phyloP scores from a whole-genome alignment of 2,888 invertebrate genomes.

The Caenorhabditis parvicauda region DNA sequence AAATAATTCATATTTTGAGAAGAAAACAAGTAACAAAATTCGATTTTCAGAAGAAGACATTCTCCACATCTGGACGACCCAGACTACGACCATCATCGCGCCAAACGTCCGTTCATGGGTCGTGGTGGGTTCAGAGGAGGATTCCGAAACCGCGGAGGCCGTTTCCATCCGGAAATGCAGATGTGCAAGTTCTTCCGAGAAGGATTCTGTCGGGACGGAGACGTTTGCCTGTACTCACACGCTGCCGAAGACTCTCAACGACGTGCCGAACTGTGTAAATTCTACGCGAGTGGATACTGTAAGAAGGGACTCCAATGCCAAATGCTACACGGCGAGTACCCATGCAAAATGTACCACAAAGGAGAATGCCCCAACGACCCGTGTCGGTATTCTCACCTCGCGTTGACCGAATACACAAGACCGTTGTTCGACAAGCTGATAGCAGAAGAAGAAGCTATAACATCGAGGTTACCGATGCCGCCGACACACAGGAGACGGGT shows the following conservation, averaged over 20 bases:
- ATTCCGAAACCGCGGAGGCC: conserved; percentile 11
- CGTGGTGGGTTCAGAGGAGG: conserved; percentile 22
- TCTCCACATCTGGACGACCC: conserved; percentile 24
- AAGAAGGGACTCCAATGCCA: conserved; percentile 52
- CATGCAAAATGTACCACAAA: conserved; percentile 58
- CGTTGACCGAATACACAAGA: conserved; percentile 56
- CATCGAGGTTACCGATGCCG: too few species aligned
- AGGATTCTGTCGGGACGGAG: conserved; percentile 62
- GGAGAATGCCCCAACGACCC: conserved; percentile 54
- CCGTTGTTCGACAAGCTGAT: conserved; percentile 51
- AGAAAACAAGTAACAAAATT: too few species aligned
- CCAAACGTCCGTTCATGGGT: conserved; percentile 16
- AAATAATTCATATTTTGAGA: too few species aligned
- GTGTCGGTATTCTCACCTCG: conserved; percentile 58
- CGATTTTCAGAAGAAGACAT: conserved; percentile 19
- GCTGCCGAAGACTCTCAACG: conserved; percentile 53
- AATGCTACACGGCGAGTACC: conserved; percentile 61
- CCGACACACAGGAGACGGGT: too few species aligned
- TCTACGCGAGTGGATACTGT: conserved; percentile 59
- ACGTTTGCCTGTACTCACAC: conserved; percentile 59
- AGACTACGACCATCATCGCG: conserved; percentile 12
- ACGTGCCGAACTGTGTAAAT: conserved; percentile 58
- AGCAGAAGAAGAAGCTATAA: conserved; percentile 25
- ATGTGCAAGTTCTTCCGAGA: conserved; percentile 63
- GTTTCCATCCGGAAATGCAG: conserved; percentile 37